Conservation (phyloP, 2,113 vertebrate genomes). For the Mormoops blainvillei region DNA sequence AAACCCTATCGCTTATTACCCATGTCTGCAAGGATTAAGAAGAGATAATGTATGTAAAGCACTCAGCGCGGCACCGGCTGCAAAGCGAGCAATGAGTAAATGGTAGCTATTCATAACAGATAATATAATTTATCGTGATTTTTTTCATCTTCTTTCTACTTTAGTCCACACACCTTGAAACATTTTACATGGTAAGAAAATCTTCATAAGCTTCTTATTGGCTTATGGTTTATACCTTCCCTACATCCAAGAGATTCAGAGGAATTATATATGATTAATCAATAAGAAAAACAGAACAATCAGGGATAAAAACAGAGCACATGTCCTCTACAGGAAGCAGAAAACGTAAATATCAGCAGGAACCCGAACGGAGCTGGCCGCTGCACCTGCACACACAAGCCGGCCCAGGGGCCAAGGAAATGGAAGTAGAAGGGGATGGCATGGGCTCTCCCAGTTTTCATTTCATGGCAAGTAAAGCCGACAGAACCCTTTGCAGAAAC, state of each 20-base stretch:
- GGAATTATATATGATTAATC: conserved; percentile 43
- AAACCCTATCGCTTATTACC: background rate
- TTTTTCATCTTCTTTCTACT: conserved; percentile 14
- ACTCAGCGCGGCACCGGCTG: background rate
- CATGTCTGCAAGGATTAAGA: background rate
- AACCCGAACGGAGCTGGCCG: background rate
- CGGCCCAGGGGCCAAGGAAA: background rate
- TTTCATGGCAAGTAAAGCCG: background rate
- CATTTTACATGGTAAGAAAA: conserved; percentile 47
- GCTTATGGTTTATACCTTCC: conserved; percentile 29
- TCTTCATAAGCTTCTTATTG: conserved; percentile 53
- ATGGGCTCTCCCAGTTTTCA: background rate
- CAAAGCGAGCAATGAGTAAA: conserved; percentile 15
- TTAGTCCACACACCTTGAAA: conserved; percentile 49
- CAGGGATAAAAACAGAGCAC: conserved; percentile 6
- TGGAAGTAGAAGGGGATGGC: background rate
- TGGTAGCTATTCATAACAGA: background rate
- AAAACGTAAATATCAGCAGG: background rate
- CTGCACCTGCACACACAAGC: background rate
- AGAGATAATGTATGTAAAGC: conserved; percentile 39
- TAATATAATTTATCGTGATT: background rate
- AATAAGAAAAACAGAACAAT: conserved; percentile 32
- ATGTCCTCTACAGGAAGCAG: conserved; percentile 27
- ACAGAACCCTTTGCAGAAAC: background rate
- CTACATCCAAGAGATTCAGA: conserved; percentile 30